These are phyloP conservation scores for Arizona elegans DNA, from an alignment of 2,113 vertebrate genomes.

Conservation along the genomic window DNA sequence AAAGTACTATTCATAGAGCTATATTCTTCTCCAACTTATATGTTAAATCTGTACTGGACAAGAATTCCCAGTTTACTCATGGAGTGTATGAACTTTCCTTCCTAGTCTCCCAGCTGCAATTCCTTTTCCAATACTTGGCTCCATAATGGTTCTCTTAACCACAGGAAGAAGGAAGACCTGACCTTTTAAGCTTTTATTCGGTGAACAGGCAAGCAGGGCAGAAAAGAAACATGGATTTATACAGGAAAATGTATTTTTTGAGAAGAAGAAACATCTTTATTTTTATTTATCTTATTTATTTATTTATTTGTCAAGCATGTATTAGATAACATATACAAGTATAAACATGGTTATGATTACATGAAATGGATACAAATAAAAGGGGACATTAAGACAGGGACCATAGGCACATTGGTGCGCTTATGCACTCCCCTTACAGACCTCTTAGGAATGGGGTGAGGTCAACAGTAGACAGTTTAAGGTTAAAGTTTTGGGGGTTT, in stretches of 20 bases:
- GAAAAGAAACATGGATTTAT: not conserved
- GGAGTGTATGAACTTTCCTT: not conserved
- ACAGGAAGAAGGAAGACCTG: not conserved
- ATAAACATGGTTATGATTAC: too few species aligned
- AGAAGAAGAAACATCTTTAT: not conserved
- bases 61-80: not conserved
- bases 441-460: too few species aligned
- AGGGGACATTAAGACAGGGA: too few species aligned
- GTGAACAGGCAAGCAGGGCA: not conserved
- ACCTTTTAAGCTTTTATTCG: not conserved
- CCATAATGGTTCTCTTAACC: not conserved
- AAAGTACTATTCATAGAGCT: not conserved
- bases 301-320: too few species aligned
- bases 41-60: not conserved
- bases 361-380: too few species aligned
- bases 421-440: too few species aligned
- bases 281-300: too few species aligned
- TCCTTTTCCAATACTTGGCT: not conserved
- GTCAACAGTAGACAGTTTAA: too few species aligned
- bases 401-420: too few species aligned
- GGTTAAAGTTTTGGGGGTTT: too few species aligned
- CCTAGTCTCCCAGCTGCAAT: not conserved
- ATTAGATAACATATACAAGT: too few species aligned
- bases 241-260: not conserved
- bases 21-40: not conserved